Evolutionary conservation across 2,113 vertebrate genomes (phyloP).

Genomic region (Psophia crepitans): DNA sequence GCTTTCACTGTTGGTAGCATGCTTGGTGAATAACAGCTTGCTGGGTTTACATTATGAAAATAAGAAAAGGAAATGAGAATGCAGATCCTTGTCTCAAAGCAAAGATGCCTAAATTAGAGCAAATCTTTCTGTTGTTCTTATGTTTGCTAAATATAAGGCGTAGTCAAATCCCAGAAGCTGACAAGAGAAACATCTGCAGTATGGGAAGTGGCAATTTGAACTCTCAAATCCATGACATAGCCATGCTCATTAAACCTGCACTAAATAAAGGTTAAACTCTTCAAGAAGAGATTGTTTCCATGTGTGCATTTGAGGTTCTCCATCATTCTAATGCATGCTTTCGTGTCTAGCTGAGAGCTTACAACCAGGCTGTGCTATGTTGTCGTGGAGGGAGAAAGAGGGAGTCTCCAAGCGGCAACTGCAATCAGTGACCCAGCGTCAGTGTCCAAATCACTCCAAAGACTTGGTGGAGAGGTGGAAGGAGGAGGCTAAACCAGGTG

Average conservation of each 20-base stretch:
- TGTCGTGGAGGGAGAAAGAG: not conserved
- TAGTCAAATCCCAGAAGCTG: not conserved
- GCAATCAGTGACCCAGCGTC: not conserved
- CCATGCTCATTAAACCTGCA: not conserved
- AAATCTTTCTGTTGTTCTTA: conserved; percentile 18
- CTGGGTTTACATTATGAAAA: conserved; percentile 23
- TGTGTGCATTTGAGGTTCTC: not conserved
- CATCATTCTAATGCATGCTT: not conserved
- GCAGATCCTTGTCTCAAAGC: not conserved
- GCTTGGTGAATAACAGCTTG: conserved; percentile 32
- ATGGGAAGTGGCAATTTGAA: not conserved
- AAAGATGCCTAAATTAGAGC: conserved; percentile 1
- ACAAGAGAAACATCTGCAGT: not conserved
- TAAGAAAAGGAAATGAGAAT: conserved; percentile 28
- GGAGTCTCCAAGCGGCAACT: not conserved
- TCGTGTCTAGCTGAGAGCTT: not conserved
- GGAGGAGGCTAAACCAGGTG: not conserved
- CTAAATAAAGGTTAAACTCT: not conserved
- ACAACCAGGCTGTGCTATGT: not conserved
- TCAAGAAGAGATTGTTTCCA: not conserved
- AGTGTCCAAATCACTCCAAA: not conserved
- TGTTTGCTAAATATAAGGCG: not conserved
- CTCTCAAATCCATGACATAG: not conserved
- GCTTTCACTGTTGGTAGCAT: not conserved
- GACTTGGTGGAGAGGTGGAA: not conserved